Conservation (phyloP, 1,140 invertebrate species). For the Ceratina calcarata region DNA sequence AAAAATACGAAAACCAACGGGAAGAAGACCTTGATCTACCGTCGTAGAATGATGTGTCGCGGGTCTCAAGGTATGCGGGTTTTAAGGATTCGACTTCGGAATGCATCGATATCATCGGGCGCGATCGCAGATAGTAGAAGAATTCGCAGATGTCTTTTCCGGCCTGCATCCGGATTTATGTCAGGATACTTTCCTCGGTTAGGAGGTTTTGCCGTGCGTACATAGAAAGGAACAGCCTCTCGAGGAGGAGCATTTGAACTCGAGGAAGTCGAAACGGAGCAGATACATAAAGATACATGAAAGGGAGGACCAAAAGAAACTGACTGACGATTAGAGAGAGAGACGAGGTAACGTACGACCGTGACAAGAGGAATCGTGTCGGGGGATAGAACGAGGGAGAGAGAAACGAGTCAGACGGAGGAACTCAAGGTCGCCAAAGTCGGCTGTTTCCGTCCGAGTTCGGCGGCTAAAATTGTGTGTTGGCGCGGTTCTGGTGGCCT, state of each 20-base stretch:
- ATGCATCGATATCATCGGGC: background rate
- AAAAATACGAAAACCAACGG: background rate
- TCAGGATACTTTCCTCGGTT: background rate
- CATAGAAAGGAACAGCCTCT: background rate
- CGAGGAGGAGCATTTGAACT: background rate
- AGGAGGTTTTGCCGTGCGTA: background rate
- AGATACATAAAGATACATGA: background rate
- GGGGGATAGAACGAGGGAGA: slow-evolving; percentile 4
- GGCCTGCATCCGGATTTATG: background rate
- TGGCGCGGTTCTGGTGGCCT: slow-evolving; percentile 66
- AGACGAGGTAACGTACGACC: background rate
- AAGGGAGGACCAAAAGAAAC: background rate
- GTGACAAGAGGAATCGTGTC: slow-evolving; percentile 19
- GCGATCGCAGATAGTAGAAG: background rate
- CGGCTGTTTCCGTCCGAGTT: slow-evolving; percentile 72
- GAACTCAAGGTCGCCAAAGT: slow-evolving; percentile 61
- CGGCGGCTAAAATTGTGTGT: slow-evolving; percentile 74
- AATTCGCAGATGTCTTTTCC: background rate
- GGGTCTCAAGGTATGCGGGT: slow-evolving; percentile 11
- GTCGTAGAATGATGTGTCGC: background rate
- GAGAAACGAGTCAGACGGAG: slow-evolving; percentile 36
- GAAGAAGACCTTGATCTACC: background rate
- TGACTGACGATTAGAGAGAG: slow-evolving; percentile 5
- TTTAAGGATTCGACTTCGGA: background rate
- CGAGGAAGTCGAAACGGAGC: slow-evolving; percentile 30